Evolutionary conservation across 2,797 vertebrate genomes (phyloP).

Genomic region (Lophius americanus): DNA sequence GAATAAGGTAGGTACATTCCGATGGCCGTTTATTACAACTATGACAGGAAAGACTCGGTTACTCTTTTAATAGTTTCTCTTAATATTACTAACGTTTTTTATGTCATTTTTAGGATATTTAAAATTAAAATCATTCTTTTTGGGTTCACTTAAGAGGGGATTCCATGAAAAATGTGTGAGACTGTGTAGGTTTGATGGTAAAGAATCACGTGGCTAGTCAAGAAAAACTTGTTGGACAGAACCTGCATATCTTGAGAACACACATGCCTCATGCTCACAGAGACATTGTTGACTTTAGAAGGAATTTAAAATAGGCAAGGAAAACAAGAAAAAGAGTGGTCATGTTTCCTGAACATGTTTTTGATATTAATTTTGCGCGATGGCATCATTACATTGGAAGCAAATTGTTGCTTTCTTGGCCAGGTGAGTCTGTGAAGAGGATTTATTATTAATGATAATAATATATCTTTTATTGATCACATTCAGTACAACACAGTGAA

Average conservation of each 20-base stretch:
- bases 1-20: constrained; percentile 53
- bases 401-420: background rate
- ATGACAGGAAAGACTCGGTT: background rate
- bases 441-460: too few species aligned
- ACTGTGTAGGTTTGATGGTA: background rate
- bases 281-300: background rate
- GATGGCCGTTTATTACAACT: background rate
- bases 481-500: too few species aligned
- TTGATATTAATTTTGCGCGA: too few species aligned
- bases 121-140: background rate
- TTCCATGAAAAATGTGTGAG: background rate
- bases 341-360: too few species aligned
- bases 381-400: background rate
- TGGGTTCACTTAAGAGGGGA: too few species aligned
- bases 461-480: too few species aligned
- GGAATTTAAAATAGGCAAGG: background rate
- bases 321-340: too few species aligned
- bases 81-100: background rate
- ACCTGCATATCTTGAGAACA: background rate
- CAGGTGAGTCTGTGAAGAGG: too few species aligned
- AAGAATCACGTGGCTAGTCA: constrained; percentile 5
- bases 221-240: constrained; percentile 72
- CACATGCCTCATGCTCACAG: background rate
- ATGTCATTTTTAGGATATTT: background rate
- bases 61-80: background rate